Evolutionary conservation across 2,888 invertebrate species (phyloP).

Genomic region (Dorcus parallelipipedus): DNA sequence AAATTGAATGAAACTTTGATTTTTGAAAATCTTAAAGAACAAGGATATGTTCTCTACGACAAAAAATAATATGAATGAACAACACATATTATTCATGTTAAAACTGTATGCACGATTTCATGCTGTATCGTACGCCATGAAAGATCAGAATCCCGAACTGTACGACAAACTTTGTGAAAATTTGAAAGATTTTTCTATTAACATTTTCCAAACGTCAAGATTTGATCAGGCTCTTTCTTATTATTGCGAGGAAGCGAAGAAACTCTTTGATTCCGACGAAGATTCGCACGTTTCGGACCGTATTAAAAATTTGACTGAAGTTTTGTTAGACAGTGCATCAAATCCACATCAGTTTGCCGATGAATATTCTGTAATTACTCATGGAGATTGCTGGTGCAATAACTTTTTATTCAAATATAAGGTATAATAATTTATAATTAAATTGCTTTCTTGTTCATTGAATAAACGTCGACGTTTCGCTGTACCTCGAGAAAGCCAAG

Average conservation of each 20-base stretch:
- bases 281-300: background rate
- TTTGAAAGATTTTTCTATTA: background rate
- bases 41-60: too few relatives aligned
- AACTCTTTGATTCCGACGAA: background rate
- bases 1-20: too few relatives aligned
- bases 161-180: conserved; percentile 1
- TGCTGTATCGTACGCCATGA: conserved; percentile 26
- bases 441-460: too few relatives aligned
- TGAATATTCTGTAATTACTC: conserved; percentile 12
- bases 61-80: too few relatives aligned
- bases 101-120: conserved; percentile 20
- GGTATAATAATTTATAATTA: background rate
- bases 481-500: too few relatives aligned
- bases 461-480: too few relatives aligned
- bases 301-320: background rate
- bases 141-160: conserved; percentile 17
- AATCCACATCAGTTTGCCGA: background rate
- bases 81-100: too few relatives aligned
- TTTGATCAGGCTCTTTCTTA: background rate
- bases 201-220: background rate
- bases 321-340: background rate
- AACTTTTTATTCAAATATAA: conserved; percentile 23
- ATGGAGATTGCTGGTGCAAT: conserved; percentile 25
- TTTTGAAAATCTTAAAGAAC: too few relatives aligned
- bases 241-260: background rate